Base-by-base conservation (phyloP, 92 coral and sea anemone species). In the Nematostella vectensis region DNA sequence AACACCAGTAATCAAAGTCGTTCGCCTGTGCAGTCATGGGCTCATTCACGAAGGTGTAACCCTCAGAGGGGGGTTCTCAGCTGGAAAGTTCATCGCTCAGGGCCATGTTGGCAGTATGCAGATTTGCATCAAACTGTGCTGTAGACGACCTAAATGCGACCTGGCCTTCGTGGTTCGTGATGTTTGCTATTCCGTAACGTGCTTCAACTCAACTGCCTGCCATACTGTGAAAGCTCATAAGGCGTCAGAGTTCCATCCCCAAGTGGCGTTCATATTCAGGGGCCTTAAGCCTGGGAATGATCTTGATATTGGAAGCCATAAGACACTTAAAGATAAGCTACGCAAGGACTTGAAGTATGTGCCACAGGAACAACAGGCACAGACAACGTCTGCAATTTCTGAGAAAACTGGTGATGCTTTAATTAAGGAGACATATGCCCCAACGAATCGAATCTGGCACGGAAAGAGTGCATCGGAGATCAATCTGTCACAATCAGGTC, bases 61-160 rank as follows among this genome's bases (percentile, higher is more conserved):
- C 2, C 73, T 91, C 17, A 84, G 93, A 22, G 95, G 91, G 26
- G 95, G 93, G 10, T 27, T 78, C 48, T 84, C 72, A 11, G 76
- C 98, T 6, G 98, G 95, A 24, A 77, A 78, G 57, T 91, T 91
- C 68, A 76, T 57, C 22, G 64, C 80, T 11, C 87, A 79, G 25
- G 98, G 98, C 0, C 58, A 51, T 20, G 88, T 91, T 13, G 74
- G 75, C 50, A 80, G 62, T 37, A 68, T 80, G 70, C 79, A 72
- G 30, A 78, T 76, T 16, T 91, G 98, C 30, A 80, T 77, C 2
- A 85, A 77, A 37, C 78, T 75, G 63, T 91, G 98, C 31, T 91
- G 98, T 37, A 83, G 69, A 11, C 79, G 75, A 44, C 63, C 57
- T 1, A 71, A 70, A 23, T 91, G 98, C 44, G 78, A 91, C 59